Conservation (phyloP, 2,113 vertebrate genomes). For the Opisthocomus hoazin region DNA sequence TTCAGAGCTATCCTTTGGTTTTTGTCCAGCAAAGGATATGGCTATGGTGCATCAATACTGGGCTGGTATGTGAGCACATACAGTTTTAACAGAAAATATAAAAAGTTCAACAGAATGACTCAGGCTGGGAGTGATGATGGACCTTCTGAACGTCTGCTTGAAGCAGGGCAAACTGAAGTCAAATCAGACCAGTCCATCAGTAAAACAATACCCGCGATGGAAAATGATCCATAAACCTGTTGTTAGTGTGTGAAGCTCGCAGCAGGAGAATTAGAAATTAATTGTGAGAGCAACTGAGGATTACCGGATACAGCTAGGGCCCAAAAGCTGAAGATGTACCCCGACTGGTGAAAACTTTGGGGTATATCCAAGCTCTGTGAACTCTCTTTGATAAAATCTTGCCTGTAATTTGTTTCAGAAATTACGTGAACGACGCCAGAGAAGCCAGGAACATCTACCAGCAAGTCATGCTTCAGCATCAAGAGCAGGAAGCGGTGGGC, state of each 20-base stretch:
- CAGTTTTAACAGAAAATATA: background rate
- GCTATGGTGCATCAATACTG: background rate
- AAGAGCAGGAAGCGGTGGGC: background rate
- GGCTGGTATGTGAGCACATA: background rate
- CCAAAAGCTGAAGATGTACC: background rate
- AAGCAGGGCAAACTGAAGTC: background rate
- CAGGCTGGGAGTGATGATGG: background rate
- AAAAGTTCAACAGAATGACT: background rate
- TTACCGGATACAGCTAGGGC: background rate
- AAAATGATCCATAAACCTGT: background rate
- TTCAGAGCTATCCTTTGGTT: background rate
- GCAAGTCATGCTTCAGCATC: conserved; percentile 54
- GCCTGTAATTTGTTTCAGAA: conserved; percentile 60
- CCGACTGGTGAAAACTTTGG: background rate
- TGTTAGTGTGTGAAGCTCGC: background rate
- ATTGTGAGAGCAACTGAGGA: background rate
- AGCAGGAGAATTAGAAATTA: background rate
- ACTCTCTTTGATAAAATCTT: background rate
- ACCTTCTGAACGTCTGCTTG: background rate
- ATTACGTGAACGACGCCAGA: conserved; percentile 82
- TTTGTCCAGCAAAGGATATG: background rate
- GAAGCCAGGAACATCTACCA: conserved; percentile 81
- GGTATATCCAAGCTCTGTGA: background rate
- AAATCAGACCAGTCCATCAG: background rate
- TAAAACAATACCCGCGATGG: background rate